Evolutionary conservation across 2,113 vertebrate genomes (phyloP).

Genomic region (Probosciger aterrimus): DNA sequence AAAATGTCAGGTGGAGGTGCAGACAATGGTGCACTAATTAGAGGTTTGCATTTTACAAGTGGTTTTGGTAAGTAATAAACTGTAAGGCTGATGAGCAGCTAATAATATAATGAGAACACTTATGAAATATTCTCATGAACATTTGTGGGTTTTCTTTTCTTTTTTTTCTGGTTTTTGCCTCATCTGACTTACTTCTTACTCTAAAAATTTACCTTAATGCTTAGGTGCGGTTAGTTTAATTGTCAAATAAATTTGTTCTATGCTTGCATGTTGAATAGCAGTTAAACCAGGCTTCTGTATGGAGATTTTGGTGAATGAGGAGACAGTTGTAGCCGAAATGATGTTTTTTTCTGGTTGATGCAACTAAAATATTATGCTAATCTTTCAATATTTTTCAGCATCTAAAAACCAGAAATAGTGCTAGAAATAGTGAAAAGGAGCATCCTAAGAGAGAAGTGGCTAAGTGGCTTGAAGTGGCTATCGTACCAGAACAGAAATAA

Average conservation of each 20-base stretch:
- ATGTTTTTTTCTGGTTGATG: neutral
- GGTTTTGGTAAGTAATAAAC: neutral
- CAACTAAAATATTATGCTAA: neutral
- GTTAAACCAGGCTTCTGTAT: neutral
- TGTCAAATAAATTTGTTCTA: neutral
- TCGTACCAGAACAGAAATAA: neutral
- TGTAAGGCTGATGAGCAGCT: neutral
- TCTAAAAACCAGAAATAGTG: neutral
- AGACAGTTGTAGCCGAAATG: neutral
- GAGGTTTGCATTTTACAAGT: conserved; percentile 5
- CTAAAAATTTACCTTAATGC: neutral
- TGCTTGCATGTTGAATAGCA: neutral
- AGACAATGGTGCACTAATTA: conserved; percentile 23
- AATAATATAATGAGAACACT: neutral
- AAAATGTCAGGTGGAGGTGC: neutral
- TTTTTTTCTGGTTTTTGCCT: neutral
- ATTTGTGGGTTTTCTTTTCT: neutral
- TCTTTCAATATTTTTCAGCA: neutral
- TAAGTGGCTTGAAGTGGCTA: neutral
- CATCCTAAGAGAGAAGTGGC: neutral
- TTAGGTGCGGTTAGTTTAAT: neutral
- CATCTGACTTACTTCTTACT: neutral
- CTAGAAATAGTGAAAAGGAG: neutral
- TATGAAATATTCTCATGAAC: neutral
- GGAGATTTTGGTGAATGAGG: neutral